A percentile compares a stretch with the other conserved stretches of the same genome.
Evolutionary conservation across 2,113 vertebrate genomes (phyloP).

Genomic region (Malurus alboscapulatus): DNA sequence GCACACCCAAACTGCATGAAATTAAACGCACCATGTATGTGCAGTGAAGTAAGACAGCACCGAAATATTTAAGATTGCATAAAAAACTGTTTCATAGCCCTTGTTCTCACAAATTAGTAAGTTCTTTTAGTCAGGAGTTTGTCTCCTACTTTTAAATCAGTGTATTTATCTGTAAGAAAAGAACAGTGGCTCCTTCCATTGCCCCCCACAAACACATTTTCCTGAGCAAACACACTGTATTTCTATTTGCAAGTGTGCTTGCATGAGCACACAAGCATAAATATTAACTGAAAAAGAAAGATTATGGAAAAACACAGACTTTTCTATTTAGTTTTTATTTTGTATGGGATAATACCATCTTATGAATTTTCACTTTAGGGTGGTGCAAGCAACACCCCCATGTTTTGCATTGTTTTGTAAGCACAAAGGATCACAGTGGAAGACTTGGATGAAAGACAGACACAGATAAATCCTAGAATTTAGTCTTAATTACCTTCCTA

Average conservation of each 20-base stretch:
- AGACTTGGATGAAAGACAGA: not conserved
- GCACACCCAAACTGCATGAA: not conserved
- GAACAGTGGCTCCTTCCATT: not conserved
- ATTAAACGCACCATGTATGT: rapidly evolving
- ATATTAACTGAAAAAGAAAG: not conserved
- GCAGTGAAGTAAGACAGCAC: not conserved
- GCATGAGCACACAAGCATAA: not conserved
- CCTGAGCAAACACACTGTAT: not conserved
- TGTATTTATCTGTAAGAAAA: not conserved
- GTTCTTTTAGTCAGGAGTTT: not conserved
- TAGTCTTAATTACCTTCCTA: not conserved
- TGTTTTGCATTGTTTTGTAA: not conserved
- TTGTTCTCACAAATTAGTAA: not conserved
- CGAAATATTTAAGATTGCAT: not conserved
- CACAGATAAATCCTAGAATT: not conserved
- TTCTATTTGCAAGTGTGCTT: not conserved
- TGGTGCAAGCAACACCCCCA: not conserved
- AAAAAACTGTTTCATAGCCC: not conserved
- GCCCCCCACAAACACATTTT: not conserved
- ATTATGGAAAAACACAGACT: not conserved
- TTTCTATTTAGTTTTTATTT: not conserved
- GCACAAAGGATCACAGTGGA: not conserved
- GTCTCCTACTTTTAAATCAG: not conserved
- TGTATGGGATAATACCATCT: rapidly evolving
- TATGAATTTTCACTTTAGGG: not conserved